A percentile compares a stretch with the other conserved stretches of the same genome.
phyloP scores from a whole-genome alignment of 2,797 vertebrate genomes.

The Malacoctenus gilli region DNA sequence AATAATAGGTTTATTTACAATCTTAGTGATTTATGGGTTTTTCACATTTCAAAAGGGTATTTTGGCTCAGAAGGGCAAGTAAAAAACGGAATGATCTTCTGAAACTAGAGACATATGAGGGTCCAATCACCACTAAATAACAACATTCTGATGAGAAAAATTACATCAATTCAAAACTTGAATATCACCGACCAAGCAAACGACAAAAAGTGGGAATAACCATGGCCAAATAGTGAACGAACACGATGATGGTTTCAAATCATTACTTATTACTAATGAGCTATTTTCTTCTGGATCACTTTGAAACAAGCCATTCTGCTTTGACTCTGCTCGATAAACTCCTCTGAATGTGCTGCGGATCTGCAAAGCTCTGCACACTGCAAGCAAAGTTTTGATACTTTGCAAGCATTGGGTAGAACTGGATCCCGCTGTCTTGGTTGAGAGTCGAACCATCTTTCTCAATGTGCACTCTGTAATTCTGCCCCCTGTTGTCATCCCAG shows the following conservation, averaged over 20 bases:
- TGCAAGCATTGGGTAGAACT: constrained; percentile 2
- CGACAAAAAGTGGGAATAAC: too few relatives aligned
- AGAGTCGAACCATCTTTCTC: constrained; percentile 32
- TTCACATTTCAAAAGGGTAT: constrained; percentile 50
- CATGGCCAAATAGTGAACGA: too few relatives aligned
- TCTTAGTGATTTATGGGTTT: background rate
- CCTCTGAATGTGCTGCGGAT: constrained; percentile 22
- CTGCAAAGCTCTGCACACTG: constrained; percentile 9
- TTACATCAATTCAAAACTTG: too few relatives aligned
- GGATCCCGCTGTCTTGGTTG: constrained; percentile 4
- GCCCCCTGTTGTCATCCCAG: constrained; percentile 81
- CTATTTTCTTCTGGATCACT: too few relatives aligned
- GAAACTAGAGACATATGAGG: background rate
- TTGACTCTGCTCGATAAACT: constrained; percentile 18
- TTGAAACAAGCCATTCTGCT: constrained; percentile 6
- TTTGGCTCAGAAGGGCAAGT: constrained; percentile 2
- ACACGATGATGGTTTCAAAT: background rate
- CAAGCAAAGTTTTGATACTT: background rate
- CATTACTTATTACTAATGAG: background rate
- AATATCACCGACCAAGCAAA: too few relatives aligned
- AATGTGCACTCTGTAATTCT: constrained; percentile 75
- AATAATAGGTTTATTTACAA: constrained; percentile 19
- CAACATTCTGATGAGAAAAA: too few relatives aligned
- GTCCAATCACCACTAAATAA: background rate
- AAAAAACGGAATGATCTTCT: background rate